These are phyloP conservation scores for Neodiprion fabricii DNA, from an alignment of 1,140 invertebrate species.

Conservation along the genomic window DNA sequence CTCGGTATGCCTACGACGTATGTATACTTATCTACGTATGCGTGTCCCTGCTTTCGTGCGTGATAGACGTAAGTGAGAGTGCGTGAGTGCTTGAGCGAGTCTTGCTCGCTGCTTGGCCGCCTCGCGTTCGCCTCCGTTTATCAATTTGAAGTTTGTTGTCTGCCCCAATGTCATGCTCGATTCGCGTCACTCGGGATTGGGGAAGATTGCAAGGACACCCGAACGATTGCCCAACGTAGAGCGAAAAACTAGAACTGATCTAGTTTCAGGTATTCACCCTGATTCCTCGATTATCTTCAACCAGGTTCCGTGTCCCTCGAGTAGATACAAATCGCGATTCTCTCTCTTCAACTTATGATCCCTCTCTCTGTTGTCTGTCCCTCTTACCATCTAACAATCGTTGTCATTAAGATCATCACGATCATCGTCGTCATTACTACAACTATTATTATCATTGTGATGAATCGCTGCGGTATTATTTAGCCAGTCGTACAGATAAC, in stretches of 20 bases:
- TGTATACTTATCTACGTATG: not conserved
- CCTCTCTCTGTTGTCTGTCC: not conserved
- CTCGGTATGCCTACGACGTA: no score
- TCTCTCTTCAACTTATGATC: not conserved
- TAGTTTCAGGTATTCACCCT: not conserved
- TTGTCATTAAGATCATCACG: no score
- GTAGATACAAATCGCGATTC: not conserved
- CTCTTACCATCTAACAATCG: no score
- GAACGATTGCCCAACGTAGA: not conserved
- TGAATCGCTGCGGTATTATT: no score
- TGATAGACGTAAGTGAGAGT: not conserved
- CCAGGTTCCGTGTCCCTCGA: not conserved
- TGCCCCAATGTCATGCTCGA: slow-evolving; percentile 45
- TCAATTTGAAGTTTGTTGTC: slow-evolving; percentile 46
- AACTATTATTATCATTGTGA: no score
- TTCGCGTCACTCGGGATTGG: slow-evolving; percentile 32
- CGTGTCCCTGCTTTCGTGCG: not conserved
- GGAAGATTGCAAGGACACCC: not conserved
- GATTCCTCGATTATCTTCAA: not conserved
- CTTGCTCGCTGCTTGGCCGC: not conserved
- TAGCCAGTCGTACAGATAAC: no score
- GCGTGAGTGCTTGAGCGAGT: no score
- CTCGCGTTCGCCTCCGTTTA: slow-evolving; percentile 14
- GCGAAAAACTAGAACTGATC: no score
- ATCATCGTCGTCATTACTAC: no score